A percentile compares a stretch with the other conserved stretches of the same genome.
These are phyloP conservation scores for Schizotus pectinicornis DNA, from an alignment of 2,888 invertebrate genomes.

Conservation along the genomic window DNA sequence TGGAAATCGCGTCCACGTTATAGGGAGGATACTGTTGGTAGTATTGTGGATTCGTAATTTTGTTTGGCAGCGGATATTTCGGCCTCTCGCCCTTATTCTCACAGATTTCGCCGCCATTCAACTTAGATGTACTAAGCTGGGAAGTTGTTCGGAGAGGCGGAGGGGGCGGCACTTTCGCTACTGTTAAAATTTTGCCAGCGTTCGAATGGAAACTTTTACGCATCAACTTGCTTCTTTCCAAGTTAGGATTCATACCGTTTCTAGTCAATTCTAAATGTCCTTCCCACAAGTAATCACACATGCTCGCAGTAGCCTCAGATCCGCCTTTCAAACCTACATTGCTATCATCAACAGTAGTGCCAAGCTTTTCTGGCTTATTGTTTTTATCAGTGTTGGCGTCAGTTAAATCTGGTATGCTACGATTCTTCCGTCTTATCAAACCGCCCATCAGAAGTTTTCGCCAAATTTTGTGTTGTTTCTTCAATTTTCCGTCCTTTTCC, in stretches of 20 bases:
- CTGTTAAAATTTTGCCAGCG: slow-evolving; percentile 79
- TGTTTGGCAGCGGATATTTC: slow-evolving; percentile 58
- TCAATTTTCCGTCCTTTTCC: slow-evolving; percentile 75
- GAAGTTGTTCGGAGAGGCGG: slow-evolving; percentile 87
- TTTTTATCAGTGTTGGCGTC: slow-evolving; percentile 71
- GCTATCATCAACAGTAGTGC: slow-evolving; percentile 75
- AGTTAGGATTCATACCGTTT: slow-evolving; percentile 75
- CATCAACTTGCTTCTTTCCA: slow-evolving; percentile 87
- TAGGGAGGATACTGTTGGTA: slow-evolving; percentile 61
- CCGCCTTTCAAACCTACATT: slow-evolving; percentile 70
- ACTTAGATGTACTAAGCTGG: slow-evolving; percentile 76
- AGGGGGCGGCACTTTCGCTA: slow-evolving; percentile 85
- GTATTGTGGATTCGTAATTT: slow-evolving; percentile 39
- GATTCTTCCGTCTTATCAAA: slow-evolving; percentile 83
- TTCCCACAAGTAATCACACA: slow-evolving; percentile 85
- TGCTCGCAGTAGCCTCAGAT: slow-evolving; percentile 61
- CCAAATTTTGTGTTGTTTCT: slow-evolving; percentile 90
- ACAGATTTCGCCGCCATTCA: slow-evolving; percentile 62
- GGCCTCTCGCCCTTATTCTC: slow-evolving; percentile 60
- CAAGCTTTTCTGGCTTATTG: slow-evolving; percentile 49
- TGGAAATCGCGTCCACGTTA: slow-evolving; percentile 13
- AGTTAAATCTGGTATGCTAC: slow-evolving; percentile 90
- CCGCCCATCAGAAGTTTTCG: slow-evolving; percentile 89
- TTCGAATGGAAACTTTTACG: slow-evolving; percentile 88
- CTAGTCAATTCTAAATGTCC: slow-evolving; percentile 82